Conservation (phyloP, 2,113 vertebrate species). For the Heptranchias perlo region DNA sequence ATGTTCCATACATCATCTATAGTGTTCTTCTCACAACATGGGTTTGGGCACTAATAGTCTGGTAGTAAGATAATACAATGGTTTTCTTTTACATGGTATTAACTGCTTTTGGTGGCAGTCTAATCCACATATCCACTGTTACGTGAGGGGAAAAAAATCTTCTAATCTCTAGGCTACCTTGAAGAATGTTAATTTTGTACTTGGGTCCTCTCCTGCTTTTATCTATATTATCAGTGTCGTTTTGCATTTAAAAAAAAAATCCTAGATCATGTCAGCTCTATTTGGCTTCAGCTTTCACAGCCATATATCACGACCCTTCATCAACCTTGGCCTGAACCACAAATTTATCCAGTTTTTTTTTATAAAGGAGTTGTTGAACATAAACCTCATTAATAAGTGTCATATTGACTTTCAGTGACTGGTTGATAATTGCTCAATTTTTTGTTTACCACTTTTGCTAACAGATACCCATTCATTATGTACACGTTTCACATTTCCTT, state of each 20-base stretch:
- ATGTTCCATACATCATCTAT: background rate
- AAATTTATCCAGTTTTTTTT: background rate
- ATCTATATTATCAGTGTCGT: background rate
- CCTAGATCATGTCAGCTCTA: background rate
- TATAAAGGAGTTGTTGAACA: background rate
- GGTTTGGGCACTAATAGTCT: background rate
- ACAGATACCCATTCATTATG: constrained; percentile 10
- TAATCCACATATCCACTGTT: background rate
- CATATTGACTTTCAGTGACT: background rate
- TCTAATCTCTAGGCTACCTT: background rate
- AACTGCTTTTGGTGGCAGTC: background rate
- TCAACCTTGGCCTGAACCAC: background rate
- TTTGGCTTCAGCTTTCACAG: background rate
- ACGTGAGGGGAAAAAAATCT: background rate
- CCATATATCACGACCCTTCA: no score
- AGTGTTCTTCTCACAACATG: background rate
- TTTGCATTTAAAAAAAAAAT: no score
- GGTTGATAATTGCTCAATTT: constrained; percentile 3
- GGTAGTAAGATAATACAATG: background rate
- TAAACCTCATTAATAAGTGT: background rate
- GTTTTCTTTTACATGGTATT: background rate
- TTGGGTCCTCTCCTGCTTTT: background rate
- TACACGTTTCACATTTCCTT: constrained; percentile 31
- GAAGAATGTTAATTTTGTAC: background rate
- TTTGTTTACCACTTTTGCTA: background rate